phyloP scores from a whole-genome alignment of 2,888 invertebrate genomes.

The Trissolcus brochymenae region DNA sequence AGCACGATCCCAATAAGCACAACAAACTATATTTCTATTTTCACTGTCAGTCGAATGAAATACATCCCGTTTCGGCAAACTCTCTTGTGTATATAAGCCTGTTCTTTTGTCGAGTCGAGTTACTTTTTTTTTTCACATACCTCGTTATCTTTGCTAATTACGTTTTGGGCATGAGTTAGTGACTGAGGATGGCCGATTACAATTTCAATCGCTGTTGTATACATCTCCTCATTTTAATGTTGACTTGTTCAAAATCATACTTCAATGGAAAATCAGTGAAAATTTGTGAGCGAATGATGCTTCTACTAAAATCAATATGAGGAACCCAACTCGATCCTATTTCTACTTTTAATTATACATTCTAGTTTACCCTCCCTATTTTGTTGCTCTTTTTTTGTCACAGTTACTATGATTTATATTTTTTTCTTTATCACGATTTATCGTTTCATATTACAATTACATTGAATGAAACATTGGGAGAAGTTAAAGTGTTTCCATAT shows the following conservation, averaged over 20 bases:
- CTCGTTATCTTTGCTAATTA: conserved; percentile 22
- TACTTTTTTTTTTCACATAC: conserved; percentile 8
- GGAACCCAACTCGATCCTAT: conserved; percentile 47
- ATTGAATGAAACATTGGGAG: conserved; percentile 24
- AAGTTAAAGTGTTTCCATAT: conserved; percentile 17
- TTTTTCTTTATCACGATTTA: not conserved
- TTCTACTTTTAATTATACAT: conserved; percentile 31
- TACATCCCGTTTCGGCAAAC: conserved; percentile 18
- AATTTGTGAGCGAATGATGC: conserved; percentile 36
- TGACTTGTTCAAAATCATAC: conserved; percentile 3
- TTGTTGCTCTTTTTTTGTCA: conserved; percentile 14
- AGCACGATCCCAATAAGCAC: conserved; percentile 12
- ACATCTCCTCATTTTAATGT: not conserved
- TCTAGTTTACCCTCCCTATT: conserved; percentile 25
- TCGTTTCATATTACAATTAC: conserved; percentile 3
- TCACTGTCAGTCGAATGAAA: conserved; percentile 12
- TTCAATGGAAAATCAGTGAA: conserved; percentile 10
- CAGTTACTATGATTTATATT: conserved; percentile 27
- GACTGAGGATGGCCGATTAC: not conserved
- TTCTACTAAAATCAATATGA: conserved; percentile 37
- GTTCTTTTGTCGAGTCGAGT: conserved; percentile 9
- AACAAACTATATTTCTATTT: conserved; percentile 7
- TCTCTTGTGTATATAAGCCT: conserved; percentile 29
- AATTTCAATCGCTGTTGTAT: not conserved
- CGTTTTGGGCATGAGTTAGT: not conserved